These are phyloP conservation scores for Myioborus miniatus DNA, from an alignment of 2,797 vertebrate genomes.

Conservation along the genomic window DNA sequence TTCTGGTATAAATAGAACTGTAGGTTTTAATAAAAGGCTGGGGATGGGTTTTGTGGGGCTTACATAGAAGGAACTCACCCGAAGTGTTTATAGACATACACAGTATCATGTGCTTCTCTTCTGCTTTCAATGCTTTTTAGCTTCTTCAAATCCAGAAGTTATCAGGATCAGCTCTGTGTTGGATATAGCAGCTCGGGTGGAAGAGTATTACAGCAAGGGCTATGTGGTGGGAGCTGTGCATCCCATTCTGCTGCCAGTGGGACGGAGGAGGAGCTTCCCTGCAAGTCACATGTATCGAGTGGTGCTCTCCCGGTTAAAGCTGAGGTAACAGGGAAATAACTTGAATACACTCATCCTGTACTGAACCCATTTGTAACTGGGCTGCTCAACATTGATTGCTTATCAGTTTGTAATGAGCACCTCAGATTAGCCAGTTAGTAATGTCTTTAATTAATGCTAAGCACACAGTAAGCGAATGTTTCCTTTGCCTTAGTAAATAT, in stretches of 20 bases:
- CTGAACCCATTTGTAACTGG: not conserved
- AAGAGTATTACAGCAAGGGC: conserved; percentile 91
- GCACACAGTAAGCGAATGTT: not conserved
- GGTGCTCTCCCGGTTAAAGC: conserved; percentile 84
- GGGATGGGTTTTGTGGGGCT: not conserved
- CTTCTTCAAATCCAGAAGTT: conserved; percentile 82
- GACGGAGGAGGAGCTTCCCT: conserved; percentile 82
- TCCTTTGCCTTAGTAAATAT: not conserved
- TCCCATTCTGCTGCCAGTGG: conserved; percentile 88
- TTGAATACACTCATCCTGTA: not conserved
- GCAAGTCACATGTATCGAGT: conserved; percentile 91
- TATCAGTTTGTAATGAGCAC: not conserved
- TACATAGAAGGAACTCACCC: not conserved
- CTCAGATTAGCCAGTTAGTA: not conserved
- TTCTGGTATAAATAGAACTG: not conserved
- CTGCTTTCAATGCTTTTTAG: conserved; percentile 76
- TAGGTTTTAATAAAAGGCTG: not conserved
- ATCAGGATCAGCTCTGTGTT: conserved; percentile 89
- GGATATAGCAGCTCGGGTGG: conserved; percentile 84
- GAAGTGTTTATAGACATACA: fast-evolving
- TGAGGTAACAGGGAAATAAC: conserved; percentile 78
- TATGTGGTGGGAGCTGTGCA: conserved; percentile 88
- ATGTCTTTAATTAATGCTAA: not conserved
- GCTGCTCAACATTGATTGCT: not conserved
- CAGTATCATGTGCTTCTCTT: not conserved